A percentile compares a stretch with the other conserved stretches of the same genome.
phyloP scores from a whole-genome alignment of 2,113 vertebrate genomes.

The Brienomyrus longianalis region DNA sequence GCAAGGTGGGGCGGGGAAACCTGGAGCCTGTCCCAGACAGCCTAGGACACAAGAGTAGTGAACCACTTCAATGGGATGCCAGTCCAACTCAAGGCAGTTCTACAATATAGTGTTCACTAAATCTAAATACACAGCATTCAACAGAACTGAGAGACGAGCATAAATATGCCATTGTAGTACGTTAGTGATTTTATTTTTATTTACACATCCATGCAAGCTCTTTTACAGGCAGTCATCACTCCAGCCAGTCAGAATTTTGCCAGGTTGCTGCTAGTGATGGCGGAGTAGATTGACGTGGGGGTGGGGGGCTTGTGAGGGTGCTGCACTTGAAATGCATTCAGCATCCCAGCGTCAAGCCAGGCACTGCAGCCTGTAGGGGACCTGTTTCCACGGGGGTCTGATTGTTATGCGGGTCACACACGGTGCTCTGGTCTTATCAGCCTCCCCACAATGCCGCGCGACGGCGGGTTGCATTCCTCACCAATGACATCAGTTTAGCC shows the following conservation, averaged over 20 bases:
- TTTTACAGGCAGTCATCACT: background rate
- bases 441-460: background rate
- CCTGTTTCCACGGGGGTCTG: conserved; percentile 13
- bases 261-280: background rate
- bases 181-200: background rate
- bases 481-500: conserved; percentile 22
- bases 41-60: background rate
- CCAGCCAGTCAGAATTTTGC: background rate
- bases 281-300: background rate
- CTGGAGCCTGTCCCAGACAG: background rate
- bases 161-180: background rate
- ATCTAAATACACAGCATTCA: background rate
- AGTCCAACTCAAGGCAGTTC: background rate
- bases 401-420: conserved; percentile 53
- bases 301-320: background rate
- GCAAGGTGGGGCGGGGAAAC: background rate
- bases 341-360: background rate
- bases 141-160: background rate
- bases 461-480: background rate
- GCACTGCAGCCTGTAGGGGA: background rate
- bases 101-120: background rate
- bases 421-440: conserved; percentile 26
- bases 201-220: background rate
- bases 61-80: background rate
- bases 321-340: conserved; percentile 25